These are phyloP conservation scores for Rhopilema esculentum DNA, from an alignment of 30 jellyfish, hydroid and myxozoan species.

Conservation along the genomic window DNA sequence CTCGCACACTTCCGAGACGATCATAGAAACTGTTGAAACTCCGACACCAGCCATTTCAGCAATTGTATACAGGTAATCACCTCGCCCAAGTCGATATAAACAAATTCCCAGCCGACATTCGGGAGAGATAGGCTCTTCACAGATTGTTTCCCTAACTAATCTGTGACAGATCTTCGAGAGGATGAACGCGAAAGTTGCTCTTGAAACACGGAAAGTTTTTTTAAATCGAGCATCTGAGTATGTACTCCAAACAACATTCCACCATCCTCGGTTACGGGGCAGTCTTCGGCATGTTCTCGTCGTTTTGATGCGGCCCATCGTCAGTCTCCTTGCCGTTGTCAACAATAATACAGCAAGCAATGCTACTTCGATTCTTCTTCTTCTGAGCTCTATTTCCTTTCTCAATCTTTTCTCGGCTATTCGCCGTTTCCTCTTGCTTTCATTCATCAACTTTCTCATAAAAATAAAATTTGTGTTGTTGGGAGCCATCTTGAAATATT, in stretches of 20 bases:
- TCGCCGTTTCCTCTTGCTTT: conserved; percentile 39
- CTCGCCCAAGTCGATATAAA: conserved; percentile 45
- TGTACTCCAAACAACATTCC: conserved; percentile 43
- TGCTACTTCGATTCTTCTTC: conserved; percentile 26
- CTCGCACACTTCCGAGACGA: conserved; percentile 37
- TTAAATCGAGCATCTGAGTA: conserved; percentile 45
- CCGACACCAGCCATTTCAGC: conserved; percentile 67
- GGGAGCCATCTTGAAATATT: conserved; percentile 23
- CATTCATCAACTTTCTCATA: conserved; percentile 13
- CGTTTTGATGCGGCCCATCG: conserved; percentile 21
- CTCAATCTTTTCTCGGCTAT: conserved; percentile 16
- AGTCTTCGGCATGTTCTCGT: conserved; percentile 22
- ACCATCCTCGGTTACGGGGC: conserved; percentile 56
- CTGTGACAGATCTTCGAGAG: conserved; percentile 38
- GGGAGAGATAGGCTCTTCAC: conserved; percentile 56
- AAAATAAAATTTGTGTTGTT: conserved; percentile 1
- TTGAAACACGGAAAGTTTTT: conserved; percentile 39
- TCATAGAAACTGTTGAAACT: conserved; percentile 16
- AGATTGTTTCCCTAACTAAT: conserved; percentile 19
- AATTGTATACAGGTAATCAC: conserved; percentile 54
- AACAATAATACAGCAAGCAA: conserved; percentile 34
- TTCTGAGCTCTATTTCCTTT: conserved; percentile 26
- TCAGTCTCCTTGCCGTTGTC: conserved; percentile 37
- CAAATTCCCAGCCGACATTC: conserved; percentile 46
- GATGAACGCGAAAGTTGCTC: conserved; percentile 33